Conservation (phyloP, 2,888 invertebrate genomes). For the Molanna angustata region DNA sequence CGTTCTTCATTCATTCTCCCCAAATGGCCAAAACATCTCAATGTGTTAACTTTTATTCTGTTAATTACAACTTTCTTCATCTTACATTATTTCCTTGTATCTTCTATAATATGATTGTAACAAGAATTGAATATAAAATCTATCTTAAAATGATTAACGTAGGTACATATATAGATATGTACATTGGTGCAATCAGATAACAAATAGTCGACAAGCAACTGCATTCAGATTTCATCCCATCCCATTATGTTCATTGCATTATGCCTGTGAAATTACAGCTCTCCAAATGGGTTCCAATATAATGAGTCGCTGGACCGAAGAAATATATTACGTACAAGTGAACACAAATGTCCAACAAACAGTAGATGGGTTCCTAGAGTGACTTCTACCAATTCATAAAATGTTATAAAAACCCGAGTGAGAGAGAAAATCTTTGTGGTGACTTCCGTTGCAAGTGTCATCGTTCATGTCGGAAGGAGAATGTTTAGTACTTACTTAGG, state of each 20-base stretch:
- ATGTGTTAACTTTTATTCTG: too few relatives aligned
- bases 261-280: slow-evolving; percentile 11
- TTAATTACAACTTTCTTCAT: too few relatives aligned
- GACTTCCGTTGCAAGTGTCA: background rate
- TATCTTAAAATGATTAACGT: too few relatives aligned
- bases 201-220: slow-evolving; percentile 13
- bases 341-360: background rate
- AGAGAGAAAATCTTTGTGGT: background rate
- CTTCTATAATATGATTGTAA: too few relatives aligned
- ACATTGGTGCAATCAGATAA: slow-evolving; percentile 13
- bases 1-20: too few relatives aligned
- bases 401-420: background rate
- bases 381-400: background rate
- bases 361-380: background rate
- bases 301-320: slow-evolving; percentile 6
- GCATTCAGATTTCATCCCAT: slow-evolving; percentile 12
- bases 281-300: background rate
- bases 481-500: background rate
- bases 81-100: too few relatives aligned
- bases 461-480: background rate
- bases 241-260: slow-evolving; percentile 18
- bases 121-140: too few relatives aligned
- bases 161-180: too few relatives aligned
- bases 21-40: too few relatives aligned
- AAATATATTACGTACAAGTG: too few relatives aligned